Conservation (phyloP, 2,888 invertebrate genomes). For the Campoplex nolae region DNA sequence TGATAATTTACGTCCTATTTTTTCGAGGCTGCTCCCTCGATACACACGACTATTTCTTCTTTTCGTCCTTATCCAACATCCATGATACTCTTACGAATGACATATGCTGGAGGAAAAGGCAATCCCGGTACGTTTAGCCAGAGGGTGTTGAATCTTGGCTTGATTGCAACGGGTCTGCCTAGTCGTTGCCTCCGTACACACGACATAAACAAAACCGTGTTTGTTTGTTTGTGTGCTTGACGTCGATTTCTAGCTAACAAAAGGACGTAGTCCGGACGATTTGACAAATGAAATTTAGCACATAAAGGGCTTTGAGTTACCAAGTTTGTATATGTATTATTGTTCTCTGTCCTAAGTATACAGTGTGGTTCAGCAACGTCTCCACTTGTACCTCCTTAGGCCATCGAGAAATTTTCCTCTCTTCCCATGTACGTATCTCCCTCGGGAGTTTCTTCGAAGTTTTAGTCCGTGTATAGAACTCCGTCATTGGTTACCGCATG, state of each 20-base stretch:
- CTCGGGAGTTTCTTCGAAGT: constrained; percentile 60
- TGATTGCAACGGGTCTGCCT: constrained; percentile 55
- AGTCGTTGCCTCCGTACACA: neutral
- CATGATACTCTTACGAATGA: constrained; percentile 17
- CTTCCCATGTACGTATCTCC: constrained; percentile 27
- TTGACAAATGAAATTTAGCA: neutral
- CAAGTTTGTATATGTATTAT: neutral
- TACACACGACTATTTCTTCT: neutral
- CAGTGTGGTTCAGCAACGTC: neutral
- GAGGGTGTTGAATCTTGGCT: constrained; percentile 53
- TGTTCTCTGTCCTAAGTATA: neutral
- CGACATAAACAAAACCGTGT: neutral
- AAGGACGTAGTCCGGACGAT: constrained; percentile 15
- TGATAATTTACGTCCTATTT: constrained; percentile 1
- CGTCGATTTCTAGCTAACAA: constrained; percentile 9
- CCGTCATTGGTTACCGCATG: constrained; percentile 2
- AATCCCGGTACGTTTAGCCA: constrained; percentile 28
- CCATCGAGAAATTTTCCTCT: constrained; percentile 30
- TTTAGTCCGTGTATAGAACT: constrained; percentile 34
- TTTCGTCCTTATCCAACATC: neutral
- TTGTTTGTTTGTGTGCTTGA: neutral
- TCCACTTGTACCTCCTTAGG: constrained; percentile 38
- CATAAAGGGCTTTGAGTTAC: constrained; percentile 2
- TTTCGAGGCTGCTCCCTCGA: neutral
- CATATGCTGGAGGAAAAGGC: neutral